Base-by-base conservation (phyloP, 2,888 invertebrate genomes). In the Coelinius sp. region DNA sequence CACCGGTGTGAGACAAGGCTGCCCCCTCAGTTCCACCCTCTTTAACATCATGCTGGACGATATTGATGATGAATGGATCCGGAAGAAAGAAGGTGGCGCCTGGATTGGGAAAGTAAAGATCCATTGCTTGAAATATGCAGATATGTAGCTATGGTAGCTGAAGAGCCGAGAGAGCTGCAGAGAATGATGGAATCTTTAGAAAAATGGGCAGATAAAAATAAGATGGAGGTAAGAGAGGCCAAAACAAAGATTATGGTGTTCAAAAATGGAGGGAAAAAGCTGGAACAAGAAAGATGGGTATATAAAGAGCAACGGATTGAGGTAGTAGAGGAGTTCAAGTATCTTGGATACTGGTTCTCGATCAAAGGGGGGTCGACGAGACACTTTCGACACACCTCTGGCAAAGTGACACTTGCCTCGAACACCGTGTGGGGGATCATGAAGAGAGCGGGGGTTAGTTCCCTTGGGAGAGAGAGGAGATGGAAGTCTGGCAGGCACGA, bases 311-410 rank as follows among this genome's bases (percentile, higher is more conserved):
- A 41, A 8, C 10, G 3, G 6, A 52, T 63, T 14, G 20, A 49
- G 59, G 53, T 73, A 12, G 64, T 66, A 12, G 24, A 49, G 14
- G 44, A 38, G 2, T 67, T 49, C 25, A 68, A 31, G 35, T 52
- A 64, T 22, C 56, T 56, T 3, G 56, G 56, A 6, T 27, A 14
- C 8, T 56, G 56, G 56, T 56, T 56, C 27, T 7, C 56, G 1
- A n/a, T 27, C 1, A 27, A 2, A 24, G 14, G 14, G 3, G 1
- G n/a, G 4, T 2, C 2, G 6, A 56, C n/a, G 3, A 56, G 7
- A 25, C 25, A 56, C 20, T 2, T 12, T 5, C 2, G 12, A 25
- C 22, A 53, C 1, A 8, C 14, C n/a, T 8, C 24, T 1, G 27
- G 27, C 0, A 53, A 53, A 53, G n/a, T 12, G 14, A 0, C 0